phyloP scores from a whole-genome alignment of 2,797 vertebrate genomes.

The Gastrophryne carolinensis region DNA sequence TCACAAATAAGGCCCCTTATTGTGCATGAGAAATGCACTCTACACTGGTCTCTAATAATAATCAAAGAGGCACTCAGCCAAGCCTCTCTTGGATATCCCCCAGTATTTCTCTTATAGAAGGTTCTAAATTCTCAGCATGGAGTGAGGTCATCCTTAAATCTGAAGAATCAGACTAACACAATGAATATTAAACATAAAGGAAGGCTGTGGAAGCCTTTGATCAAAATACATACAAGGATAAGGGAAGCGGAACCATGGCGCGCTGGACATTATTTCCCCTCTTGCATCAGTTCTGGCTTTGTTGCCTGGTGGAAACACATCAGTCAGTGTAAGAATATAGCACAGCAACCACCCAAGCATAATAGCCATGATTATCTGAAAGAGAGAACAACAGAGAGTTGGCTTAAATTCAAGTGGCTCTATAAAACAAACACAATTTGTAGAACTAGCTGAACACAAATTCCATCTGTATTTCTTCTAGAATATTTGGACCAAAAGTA shows the following conservation, averaged over 20 bases:
- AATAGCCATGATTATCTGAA: constrained; percentile 89
- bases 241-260: constrained; percentile 94
- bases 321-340: constrained; percentile 81
- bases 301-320: constrained; percentile 75
- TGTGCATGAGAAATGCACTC: no score
- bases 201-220: neutral
- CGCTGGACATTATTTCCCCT: constrained; percentile 83
- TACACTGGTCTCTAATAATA: no score
- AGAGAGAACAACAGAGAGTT: neutral
- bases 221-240: constrained; percentile 85
- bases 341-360: constrained; percentile 88
- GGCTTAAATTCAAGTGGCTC: no score
- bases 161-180: no score
- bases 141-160: no score
- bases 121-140: no score
- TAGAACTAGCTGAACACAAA: neutral
- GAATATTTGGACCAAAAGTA: neutral
- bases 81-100: no score
- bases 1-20: no score
- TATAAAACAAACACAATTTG: no score
- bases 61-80: no score
- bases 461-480: neutral
- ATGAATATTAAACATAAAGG: no score
- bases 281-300: constrained; percentile 84
- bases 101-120: no score